phyloP scores from a whole-genome alignment of 2,797 vertebrate genomes.

The Pseudomugil gertrudae region DNA sequence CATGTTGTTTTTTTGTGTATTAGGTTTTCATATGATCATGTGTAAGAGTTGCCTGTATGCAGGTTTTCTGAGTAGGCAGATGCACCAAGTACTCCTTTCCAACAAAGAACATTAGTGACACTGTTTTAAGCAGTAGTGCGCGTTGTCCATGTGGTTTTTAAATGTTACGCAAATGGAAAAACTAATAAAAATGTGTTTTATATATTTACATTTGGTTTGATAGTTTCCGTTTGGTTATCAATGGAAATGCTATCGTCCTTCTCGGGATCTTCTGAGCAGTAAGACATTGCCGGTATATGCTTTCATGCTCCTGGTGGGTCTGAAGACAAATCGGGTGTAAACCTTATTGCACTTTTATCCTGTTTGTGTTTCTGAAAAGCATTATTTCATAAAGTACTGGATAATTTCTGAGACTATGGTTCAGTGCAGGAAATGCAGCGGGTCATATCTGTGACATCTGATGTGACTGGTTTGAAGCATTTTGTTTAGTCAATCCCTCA shows the following conservation, averaged over 20 bases:
- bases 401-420: not conserved
- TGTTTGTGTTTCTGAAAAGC: not conserved
- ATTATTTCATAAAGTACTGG: not conserved
- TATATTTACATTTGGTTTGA: not conserved
- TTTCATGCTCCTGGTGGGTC: not conserved
- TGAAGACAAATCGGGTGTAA: not conserved
- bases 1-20: too few species aligned
- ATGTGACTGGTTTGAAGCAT: not conserved
- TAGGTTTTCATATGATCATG: not conserved
- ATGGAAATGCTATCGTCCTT: not conserved
- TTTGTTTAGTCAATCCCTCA: conserved; percentile 1
- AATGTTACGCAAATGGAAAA: not conserved
- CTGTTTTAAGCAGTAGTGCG: too few species aligned
- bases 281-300: not conserved
- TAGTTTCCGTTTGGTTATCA: not conserved
- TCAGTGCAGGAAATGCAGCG: not conserved
- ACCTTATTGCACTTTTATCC: not conserved
- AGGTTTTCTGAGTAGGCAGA: not conserved
- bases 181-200: not conserved
- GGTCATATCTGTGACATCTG: not conserved
- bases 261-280: not conserved
- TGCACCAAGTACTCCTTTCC: too few species aligned
- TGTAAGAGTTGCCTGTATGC: not conserved
- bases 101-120: too few species aligned
- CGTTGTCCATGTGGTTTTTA: not conserved